Conservation (phyloP, 2,797 vertebrate species). For the Salarias fasciatus region DNA sequence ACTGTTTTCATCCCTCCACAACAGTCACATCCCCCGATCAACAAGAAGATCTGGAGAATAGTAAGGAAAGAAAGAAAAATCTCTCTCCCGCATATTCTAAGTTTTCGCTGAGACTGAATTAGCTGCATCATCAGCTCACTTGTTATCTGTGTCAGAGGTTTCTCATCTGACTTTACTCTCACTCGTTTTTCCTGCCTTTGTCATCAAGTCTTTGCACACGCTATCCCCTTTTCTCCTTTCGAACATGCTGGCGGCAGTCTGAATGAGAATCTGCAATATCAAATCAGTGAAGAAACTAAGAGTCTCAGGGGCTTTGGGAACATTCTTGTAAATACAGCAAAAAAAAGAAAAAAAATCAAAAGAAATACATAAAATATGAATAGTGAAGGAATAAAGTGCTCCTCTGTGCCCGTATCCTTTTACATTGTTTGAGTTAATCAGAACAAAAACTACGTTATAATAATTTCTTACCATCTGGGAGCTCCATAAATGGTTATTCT, state of each 20-base stretch:
- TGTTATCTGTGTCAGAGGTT: background rate
- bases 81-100: background rate
- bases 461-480: constrained; percentile 58
- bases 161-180: background rate
- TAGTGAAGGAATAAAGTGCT: background rate
- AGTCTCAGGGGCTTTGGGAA: background rate
- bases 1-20: constrained; percentile 61
- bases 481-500: constrained; percentile 24
- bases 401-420: background rate
- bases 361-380: background rate
- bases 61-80: constrained; percentile 6
- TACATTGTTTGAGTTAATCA: constrained; percentile 7
- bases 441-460: background rate
- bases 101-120: constrained; percentile 9
- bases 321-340: background rate
- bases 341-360: background rate
- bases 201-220: background rate
- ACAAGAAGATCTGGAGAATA: constrained; percentile 15
- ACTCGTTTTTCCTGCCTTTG: background rate
- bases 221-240: background rate
- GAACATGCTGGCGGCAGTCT: too few relatives aligned
- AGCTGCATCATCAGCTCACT: background rate
- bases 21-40: constrained; percentile 23
- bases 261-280: background rate
- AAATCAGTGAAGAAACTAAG: background rate